phyloP scores from a whole-genome alignment of 1,140 invertebrate species.

The Geopemphigus sp. region DNA sequence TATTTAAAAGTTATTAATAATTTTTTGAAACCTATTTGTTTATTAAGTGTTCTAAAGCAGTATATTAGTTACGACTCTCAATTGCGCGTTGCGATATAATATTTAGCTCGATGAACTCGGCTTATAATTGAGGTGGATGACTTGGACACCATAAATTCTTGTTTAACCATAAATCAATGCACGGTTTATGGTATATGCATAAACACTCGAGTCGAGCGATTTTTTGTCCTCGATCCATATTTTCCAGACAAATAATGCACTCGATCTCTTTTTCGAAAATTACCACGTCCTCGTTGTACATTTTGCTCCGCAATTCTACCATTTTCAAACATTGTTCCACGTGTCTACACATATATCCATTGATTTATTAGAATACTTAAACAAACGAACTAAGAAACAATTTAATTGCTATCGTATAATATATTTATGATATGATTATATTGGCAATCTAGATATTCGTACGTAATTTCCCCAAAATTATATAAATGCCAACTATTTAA shows the following conservation, averaged over 20 bases:
- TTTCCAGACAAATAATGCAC: constrained; percentile 13
- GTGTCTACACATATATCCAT: not conserved
- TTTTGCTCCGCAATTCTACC: not conserved
- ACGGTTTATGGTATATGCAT: constrained; percentile 18
- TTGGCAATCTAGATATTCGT: no score
- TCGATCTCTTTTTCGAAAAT: not conserved
- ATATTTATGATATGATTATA: no score
- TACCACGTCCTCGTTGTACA: constrained; percentile 6
- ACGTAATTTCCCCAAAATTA: no score
- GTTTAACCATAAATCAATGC: constrained; percentile 26
- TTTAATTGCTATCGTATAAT: no score
- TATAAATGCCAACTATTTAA: no score
- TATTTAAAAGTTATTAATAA: no score
- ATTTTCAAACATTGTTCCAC: not conserved
- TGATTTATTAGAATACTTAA: no score
- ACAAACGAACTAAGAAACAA: no score
- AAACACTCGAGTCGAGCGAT: constrained; percentile 17
- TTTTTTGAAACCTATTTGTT: no score
- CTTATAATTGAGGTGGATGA: not conserved
- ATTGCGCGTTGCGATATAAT: not conserved
- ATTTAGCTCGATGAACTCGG: not conserved
- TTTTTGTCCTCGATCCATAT: not conserved
- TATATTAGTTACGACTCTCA: not conserved
- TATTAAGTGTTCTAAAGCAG: no score
- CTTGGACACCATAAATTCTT: constrained; percentile 8